These are phyloP conservation scores for Hedya salicella DNA, from an alignment of 2,888 invertebrate genomes.

Conservation along the genomic window DNA sequence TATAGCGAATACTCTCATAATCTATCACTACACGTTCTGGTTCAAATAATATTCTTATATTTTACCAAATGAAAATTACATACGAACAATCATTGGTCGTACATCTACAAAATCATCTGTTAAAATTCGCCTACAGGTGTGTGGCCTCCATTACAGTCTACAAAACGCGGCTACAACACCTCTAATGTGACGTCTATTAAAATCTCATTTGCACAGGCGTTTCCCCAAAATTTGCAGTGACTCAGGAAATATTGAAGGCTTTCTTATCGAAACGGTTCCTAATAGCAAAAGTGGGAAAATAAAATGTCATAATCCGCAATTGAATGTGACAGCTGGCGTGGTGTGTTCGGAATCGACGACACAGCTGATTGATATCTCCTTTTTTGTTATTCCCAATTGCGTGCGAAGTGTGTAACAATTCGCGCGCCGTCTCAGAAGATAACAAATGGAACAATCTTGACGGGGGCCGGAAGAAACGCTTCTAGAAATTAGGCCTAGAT, in stretches of 20 bases:
- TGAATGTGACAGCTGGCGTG: constrained; percentile 31
- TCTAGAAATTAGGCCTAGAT: not conserved
- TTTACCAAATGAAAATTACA: too few relatives aligned
- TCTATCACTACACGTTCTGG: too few relatives aligned
- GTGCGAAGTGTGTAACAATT: constrained; percentile 13
- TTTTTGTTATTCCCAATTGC: constrained; percentile 18
- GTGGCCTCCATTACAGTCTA: not conserved
- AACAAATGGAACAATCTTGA: constrained; percentile 6
- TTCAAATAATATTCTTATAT: too few relatives aligned
- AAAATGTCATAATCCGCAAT: constrained; percentile 36
- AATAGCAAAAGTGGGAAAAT: constrained; percentile 19
- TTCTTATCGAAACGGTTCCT: constrained; percentile 20
- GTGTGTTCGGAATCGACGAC: constrained; percentile 21
- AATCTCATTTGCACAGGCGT: constrained; percentile 27
- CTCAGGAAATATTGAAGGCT: constrained; percentile 25
- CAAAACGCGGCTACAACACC: not conserved
- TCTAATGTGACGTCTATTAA: constrained; percentile 29
- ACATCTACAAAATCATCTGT: too few relatives aligned
- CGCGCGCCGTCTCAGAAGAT: constrained; percentile 11
- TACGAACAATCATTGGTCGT: too few relatives aligned
- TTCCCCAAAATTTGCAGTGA: constrained; percentile 23
- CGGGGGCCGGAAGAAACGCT: not conserved
- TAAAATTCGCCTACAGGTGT: too few relatives aligned
- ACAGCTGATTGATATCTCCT: constrained; percentile 28
- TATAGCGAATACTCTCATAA: too few relatives aligned